A percentile compares a stretch with the other conserved stretches of the same genome.
phyloP scores from a whole-genome alignment of 1,140 invertebrate genomes.

The Danaus melanippus region DNA sequence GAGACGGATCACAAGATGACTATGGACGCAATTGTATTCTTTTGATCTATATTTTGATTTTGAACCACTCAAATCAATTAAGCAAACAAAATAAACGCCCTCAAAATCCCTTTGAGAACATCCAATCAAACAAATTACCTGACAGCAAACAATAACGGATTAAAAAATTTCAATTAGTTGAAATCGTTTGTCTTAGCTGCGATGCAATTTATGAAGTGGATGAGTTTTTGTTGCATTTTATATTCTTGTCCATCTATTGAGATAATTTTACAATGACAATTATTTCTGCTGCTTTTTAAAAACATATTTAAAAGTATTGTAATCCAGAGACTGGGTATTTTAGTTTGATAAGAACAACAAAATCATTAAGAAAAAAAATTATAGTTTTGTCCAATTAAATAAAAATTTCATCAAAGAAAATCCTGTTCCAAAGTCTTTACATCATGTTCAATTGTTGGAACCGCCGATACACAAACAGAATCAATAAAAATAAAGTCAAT shows the following conservation, averaged over 20 bases:
- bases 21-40: neutral
- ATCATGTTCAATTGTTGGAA: too few species aligned
- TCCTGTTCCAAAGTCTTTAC: too few species aligned
- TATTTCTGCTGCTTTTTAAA: too few species aligned
- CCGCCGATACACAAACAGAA: conserved; percentile 41
- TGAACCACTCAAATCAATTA: conserved; percentile 6
- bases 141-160: conserved; percentile 8
- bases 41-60: neutral
- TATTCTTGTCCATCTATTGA: too few species aligned
- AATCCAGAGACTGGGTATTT: too few species aligned
- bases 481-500: conserved; percentile 54
- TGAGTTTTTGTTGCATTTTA: neutral
- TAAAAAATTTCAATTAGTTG: conserved; percentile 19
- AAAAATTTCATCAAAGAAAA: too few species aligned
- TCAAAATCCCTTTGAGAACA: conserved; percentile 6
- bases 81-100: conserved; percentile 5
- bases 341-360: too few species aligned
- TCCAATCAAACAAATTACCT: conserved; percentile 22
- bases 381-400: too few species aligned
- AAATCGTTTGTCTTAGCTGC: conserved; percentile 15
- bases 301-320: too few species aligned
- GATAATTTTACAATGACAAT: too few species aligned
- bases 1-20: neutral
- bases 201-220: conserved; percentile 9
- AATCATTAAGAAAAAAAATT: too few species aligned